phyloP scores from a whole-genome alignment of 2,113 vertebrate species.

The Brachyhypopomus gauderio region DNA sequence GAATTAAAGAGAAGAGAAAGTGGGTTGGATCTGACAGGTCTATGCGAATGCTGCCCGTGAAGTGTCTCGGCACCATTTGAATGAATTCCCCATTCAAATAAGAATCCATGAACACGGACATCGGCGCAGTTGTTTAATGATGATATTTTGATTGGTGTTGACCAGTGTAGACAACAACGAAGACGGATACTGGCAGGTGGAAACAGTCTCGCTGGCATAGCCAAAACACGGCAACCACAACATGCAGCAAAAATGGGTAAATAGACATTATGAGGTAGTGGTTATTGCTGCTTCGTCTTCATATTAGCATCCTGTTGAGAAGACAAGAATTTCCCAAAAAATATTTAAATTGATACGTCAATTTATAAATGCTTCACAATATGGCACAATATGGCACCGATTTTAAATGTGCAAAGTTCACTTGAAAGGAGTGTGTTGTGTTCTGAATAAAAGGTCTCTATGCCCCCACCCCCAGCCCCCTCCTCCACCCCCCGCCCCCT shows the following conservation, averaged over 20 bases:
- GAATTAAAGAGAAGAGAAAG: constrained; percentile 29
- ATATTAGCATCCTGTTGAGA: neutral
- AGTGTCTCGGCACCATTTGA: constrained; percentile 9
- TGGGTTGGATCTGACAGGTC: neutral
- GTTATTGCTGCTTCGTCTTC: too few species aligned
- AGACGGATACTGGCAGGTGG: too few species aligned
- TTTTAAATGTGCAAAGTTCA: neutral
- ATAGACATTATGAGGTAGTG: neutral
- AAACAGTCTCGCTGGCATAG: too few species aligned
- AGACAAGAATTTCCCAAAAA: neutral
- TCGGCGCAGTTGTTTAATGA: neutral
- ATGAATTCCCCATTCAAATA: neutral
- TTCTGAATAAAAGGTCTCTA: constrained; percentile 29
- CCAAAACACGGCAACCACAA: too few species aligned
- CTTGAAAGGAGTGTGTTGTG: neutral
- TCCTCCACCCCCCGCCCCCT: neutral
- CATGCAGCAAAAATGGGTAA: neutral
- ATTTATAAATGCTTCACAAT: neutral
- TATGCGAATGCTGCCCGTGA: neutral
- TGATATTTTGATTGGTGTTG: neutral
- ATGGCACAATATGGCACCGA: neutral
- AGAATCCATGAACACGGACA: neutral
- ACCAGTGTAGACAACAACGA: neutral
- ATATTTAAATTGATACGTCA: neutral
- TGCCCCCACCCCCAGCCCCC: neutral